Percentiles rank a stretch among this genome's conserved stretches.
Evolutionary conservation across 2,888 invertebrate species (phyloP).

Genomic region (Drosophila pegasa): DNA sequence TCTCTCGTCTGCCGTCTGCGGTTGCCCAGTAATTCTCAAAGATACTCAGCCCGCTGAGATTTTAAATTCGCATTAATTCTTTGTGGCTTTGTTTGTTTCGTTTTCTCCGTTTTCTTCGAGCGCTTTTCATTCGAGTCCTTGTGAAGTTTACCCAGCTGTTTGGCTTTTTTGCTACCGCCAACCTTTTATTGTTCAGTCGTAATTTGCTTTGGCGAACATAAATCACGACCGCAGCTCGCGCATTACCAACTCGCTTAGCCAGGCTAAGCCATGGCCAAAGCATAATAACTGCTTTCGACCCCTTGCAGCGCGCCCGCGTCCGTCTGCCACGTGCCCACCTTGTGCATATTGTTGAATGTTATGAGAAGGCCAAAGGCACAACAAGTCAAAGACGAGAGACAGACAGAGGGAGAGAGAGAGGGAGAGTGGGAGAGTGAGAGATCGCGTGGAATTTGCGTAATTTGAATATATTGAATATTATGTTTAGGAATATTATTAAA

Average conservation of each 20-base stretch:
- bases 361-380: conserved; percentile 62
- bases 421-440: conserved; percentile 5
- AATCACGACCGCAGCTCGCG: conserved; percentile 54
- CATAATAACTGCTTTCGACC: conserved; percentile 67
- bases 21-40: too few relatives aligned
- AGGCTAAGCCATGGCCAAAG: conserved; percentile 49
- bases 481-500: conserved; percentile 62
- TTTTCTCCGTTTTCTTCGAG: conserved; percentile 2
- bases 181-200: conserved; percentile 15
- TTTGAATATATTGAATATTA: conserved; percentile 76
- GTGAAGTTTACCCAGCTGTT: conserved; percentile 27
- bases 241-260: conserved; percentile 73
- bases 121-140: conserved; percentile 9
- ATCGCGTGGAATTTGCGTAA: conserved; percentile 66
- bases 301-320: conserved; percentile 34
- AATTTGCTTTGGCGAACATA: conserved; percentile 31
- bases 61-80: conserved; percentile 4
- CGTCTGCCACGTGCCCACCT: conserved; percentile 24
- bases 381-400: conserved; percentile 9
- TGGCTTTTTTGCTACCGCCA: not conserved
- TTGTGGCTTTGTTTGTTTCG: not conserved
- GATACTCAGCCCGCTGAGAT: not conserved
- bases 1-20: too few relatives aligned
- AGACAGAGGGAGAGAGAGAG: not conserved
- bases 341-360: conserved; percentile 66